Base-by-base conservation (phyloP, 2,888 invertebrate genomes). In the Erannis defoliaria region DNA sequence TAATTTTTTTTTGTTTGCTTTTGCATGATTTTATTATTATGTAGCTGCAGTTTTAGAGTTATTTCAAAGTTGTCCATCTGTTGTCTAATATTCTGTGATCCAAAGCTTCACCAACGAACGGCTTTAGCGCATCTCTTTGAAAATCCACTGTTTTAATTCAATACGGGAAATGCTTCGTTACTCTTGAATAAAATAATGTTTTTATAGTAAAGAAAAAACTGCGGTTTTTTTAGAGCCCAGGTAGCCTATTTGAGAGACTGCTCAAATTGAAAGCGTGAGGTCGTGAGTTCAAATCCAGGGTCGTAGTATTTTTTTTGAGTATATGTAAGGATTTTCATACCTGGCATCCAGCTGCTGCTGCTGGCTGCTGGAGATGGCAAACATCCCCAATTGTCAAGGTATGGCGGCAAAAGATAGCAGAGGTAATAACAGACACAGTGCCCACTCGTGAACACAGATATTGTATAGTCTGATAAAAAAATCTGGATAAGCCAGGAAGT, bases 91-190 rank as follows among this genome's bases (percentile, higher is more conserved):
- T 4, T 50, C 40, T 51, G 37, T 12, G 14, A 0, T 18, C 19
- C 51, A n/a, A 51, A 8, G 51, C 51, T 51, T 51, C 50, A 50
- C 74, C 76, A 70, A 68, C 75, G 70, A 73, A 73, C 68, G 70
- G 70, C 70, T 73, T 74, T 71, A 71, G 61, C 74, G 73, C 78
- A 67, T 72, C 76, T 79, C 85, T 85, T 82, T 85, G 82, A 80
- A 80, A 81, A 84, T 74, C 78, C 73, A 72, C 67, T 66, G 73
- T 73, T 84, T 85, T 85, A 86, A 88, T 87, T 88, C 81, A 85
- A 85, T 84, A 80, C 75, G 67, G 61, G 67, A 71, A 73, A 70
- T 64, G 62, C 72, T 66, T 73, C 55, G 62, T 51, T 68, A 62
- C 55, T 65, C 59, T 65, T 66, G 16, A 19, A 35, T 37, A 37